These are phyloP conservation scores for Calyptommatus sinebrachiatus DNA, from an alignment of 2,113 vertebrate species.

Conservation along the genomic window DNA sequence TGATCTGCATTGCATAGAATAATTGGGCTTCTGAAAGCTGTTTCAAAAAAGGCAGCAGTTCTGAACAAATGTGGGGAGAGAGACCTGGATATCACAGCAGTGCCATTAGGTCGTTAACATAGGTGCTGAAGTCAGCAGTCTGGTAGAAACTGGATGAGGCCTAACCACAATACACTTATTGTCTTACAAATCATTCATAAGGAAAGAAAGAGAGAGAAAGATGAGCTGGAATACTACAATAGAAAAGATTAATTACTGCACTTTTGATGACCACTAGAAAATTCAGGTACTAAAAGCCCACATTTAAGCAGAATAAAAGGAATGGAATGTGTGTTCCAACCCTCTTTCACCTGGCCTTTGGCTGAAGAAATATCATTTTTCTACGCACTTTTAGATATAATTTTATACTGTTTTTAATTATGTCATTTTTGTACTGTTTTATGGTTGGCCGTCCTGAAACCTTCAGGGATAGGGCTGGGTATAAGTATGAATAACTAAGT, in stretches of 20 bases:
- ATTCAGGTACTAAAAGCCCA: constrained; percentile 13
- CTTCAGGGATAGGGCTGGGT: too few relatives aligned
- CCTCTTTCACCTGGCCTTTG: not conserved
- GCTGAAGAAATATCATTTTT: too few relatives aligned
- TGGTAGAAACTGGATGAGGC: constrained; percentile 45
- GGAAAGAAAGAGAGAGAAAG: not conserved
- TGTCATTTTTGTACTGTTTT: too few relatives aligned
- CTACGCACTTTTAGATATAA: too few relatives aligned
- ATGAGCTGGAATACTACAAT: constrained; percentile 8
- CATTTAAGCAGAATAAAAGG: not conserved
- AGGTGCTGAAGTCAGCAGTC: constrained; percentile 61
- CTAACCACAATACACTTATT: constrained; percentile 46
- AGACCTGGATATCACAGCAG: constrained; percentile 8
- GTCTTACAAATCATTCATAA: constrained; percentile 49
- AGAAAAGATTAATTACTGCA: too few relatives aligned
- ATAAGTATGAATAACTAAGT: too few relatives aligned
- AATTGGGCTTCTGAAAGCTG: constrained; percentile 13
- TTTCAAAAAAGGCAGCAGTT: constrained; percentile 11
- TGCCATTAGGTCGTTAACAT: constrained; percentile 49
- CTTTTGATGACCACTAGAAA: constrained; percentile 10
- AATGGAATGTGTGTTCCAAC: not conserved
- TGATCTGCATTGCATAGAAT: constrained; percentile 7
- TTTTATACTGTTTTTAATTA: too few relatives aligned
- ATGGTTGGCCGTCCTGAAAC: too few relatives aligned
- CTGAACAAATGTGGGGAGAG: not conserved